Evolutionary conservation across 2,888 invertebrate species (phyloP).

Genomic region (Rhagonycha fulva): DNA sequence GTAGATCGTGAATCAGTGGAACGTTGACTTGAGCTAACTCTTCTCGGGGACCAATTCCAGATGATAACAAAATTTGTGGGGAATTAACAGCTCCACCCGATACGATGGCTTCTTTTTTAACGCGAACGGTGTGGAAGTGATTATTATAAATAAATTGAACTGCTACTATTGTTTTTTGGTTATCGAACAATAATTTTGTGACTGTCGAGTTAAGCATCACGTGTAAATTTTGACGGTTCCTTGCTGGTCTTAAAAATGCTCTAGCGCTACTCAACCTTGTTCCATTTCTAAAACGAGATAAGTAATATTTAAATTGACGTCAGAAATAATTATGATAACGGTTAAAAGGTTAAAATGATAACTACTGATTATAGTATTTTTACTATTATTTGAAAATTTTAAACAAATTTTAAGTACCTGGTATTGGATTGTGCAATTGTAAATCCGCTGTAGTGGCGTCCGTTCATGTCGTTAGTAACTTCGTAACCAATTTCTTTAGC

Average conservation of each 20-base stretch:
- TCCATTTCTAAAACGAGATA: constrained; percentile 57
- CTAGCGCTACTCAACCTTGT: constrained; percentile 64
- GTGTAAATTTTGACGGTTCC: constrained; percentile 64
- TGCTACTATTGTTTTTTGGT: constrained; percentile 59
- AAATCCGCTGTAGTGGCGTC: constrained; percentile 65
- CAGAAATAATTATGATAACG: background rate
- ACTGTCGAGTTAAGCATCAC: constrained; percentile 65
- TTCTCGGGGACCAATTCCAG: constrained; percentile 68
- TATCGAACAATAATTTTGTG: constrained; percentile 57
- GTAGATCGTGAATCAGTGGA: constrained; percentile 63
- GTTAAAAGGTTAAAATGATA: background rate
- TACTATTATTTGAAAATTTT: background rate
- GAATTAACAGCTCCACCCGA: constrained; percentile 69
- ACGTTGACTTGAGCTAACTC: constrained; percentile 64
- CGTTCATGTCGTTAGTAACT: constrained; percentile 67
- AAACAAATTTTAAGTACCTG: constrained; percentile 53
- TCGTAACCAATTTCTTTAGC: constrained; percentile 66
- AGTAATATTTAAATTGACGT: background rate
- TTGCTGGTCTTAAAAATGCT: constrained; percentile 65
- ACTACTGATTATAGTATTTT: background rate
- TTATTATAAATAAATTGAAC: constrained; percentile 65
- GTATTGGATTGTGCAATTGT: constrained; percentile 67
- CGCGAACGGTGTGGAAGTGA: constrained; percentile 55
- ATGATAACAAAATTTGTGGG: constrained; percentile 68
- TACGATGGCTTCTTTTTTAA: constrained; percentile 63